Evolutionary conservation across 2,797 vertebrate genomes (phyloP), one percentile per base, ranked within the genome.

Genomic region (Dryobates pubescens): DNA sequence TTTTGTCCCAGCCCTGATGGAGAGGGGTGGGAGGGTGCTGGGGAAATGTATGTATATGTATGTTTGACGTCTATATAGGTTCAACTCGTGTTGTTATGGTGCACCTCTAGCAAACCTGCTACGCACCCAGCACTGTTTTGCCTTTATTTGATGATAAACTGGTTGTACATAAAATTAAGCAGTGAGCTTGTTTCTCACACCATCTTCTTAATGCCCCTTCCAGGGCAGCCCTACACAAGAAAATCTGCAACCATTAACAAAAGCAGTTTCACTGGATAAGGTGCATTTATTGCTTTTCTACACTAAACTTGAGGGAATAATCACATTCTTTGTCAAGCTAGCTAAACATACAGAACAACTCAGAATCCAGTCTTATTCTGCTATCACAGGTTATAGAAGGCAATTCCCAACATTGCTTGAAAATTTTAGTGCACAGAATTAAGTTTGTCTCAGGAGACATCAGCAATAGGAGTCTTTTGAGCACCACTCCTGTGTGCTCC

Each of bases 381-480:
- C 22, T 64, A 83, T 86, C 59, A 91, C 77, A 87, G 36, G 29
- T 72, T 94, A 73, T 91, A 92, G 95, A 77, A 93, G 88, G 43
- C 19, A 82, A 86, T 81, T 91, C 64, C 75, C 90, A 94, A 91
- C 90, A 97, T 96, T 97, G 94, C 86, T 96, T 93, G 88, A 88
- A 86, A 49, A 71, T 92, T 89, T 92, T 95, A 95, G 92, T 87
- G 92, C 58, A 96, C 90, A 64, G 36, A 82, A 88, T 77, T 95
- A 63, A 82, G 70, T 84, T 93, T 53, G 34, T 69, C 61, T 86
- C 56, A 68, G 32, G 80, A 81, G 67, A 84, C 15, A 71, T 19
- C 38, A 91, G 77, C 30, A 59, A 58, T 17, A 93, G 29, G 13
- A 62, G 36, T 54, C 80, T 69, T 82, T 70, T 29, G 53, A 93